Base-by-base conservation (phyloP, 1,140 invertebrate genomes). In the Drosophila littoralis region DNA sequence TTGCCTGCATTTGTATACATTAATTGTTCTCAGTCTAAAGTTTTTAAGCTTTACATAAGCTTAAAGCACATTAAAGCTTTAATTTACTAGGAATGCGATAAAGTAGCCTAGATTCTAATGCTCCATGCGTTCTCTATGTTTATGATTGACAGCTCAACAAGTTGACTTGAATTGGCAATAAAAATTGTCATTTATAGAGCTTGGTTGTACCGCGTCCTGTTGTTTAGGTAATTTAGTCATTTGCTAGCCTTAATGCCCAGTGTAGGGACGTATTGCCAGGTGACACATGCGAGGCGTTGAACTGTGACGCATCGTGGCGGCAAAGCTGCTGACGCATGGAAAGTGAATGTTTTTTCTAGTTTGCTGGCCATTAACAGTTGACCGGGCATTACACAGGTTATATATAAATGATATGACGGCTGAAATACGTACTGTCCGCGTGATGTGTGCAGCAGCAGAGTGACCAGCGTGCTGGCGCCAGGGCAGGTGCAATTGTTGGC, bases 401-500 rank as follows among this genome's bases (percentile, higher is more conserved):
- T 15, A 10, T 46, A 8, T 50, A 32, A 4, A 22, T 46, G 2
- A 43, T 48, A 10, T 48, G 15, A 12, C 13, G 32, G n/a, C 6
- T 15, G 4, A 17, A 15, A 66, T 90, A 92, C 91, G 75, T 81
- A 92, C 98, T 98, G 97, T 93, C 98, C 98, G 63, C 98, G 94
- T 42, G 98, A 99, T 1, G 98, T 99, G 92, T 99, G 98, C 33
- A 99, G 94, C 13, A 99, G 93, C 0, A 99, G 94, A 0, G 98
- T 99, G 52, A 99, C 98, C 28, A 99, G 94, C 0, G 98, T 99
- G 0, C 98, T 99, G 12, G 98, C 97, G 10, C 98, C 98, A 0
- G 98, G 98, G 93, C 97, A 99, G 59, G 98, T 97, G 93, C 98
- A 99, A 93, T 99, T 99, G 93, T 99, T 99, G 22, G 98, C 98